Evolutionary conservation across 2,888 invertebrate genomes (phyloP).

Genomic region (Limnephilus auricula): DNA sequence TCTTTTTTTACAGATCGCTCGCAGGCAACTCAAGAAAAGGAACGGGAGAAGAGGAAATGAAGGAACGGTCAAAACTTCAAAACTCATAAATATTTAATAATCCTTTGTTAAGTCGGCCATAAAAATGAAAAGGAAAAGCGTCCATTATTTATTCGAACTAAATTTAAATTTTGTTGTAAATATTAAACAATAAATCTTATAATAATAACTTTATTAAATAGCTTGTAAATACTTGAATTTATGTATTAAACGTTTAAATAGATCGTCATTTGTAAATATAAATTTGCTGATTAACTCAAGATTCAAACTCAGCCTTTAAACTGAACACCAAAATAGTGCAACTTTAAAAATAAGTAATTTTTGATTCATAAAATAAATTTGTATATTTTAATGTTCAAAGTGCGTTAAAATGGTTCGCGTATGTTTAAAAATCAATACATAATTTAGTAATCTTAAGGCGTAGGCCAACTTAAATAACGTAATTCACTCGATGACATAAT

Average conservation of each 20-base stretch:
- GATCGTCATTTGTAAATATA: not conserved
- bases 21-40: not conserved
- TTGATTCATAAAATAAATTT: not conserved
- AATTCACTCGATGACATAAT: not conserved
- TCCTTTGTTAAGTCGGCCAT: not conserved
- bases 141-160: not conserved
- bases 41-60: conserved; percentile 8
- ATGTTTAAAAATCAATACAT: not conserved
- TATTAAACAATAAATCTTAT: not conserved
- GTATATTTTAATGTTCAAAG: not conserved
- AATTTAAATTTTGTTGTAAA: not conserved
- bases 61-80: not conserved
- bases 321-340: conserved; percentile 11
- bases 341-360: not conserved
- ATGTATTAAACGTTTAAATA: not conserved
- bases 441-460: not conserved
- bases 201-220: not conserved
- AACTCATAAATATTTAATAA: conserved; percentile 9
- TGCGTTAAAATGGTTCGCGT: not conserved
- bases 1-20: conserved; percentile 5
- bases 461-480: not conserved
- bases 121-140: conserved; percentile 26
- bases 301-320: not conserved
- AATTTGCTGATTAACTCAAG: not conserved
- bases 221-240: not conserved